These are phyloP conservation scores for Cydia amplana DNA, from an alignment of 1,140 invertebrate genomes.

Conservation along the genomic window DNA sequence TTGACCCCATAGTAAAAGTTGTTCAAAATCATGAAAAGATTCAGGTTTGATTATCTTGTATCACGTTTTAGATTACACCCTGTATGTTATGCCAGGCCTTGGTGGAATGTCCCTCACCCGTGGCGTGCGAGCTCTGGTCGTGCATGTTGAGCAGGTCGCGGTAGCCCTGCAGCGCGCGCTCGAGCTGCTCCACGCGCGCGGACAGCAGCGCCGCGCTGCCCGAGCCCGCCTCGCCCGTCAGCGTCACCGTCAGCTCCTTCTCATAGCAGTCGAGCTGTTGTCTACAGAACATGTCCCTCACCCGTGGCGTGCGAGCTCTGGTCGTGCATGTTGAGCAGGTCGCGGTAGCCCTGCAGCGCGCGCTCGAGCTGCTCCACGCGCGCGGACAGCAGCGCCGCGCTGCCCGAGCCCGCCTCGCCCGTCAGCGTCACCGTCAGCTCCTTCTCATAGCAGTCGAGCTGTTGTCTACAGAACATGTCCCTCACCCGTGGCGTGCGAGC, in stretches of 20 bases:
- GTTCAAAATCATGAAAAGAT: no score
- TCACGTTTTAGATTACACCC: no score
- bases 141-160: constrained; percentile 84
- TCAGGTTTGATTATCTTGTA: no score
- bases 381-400: constrained; percentile 70
- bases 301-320: constrained; percentile 81
- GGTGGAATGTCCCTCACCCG: constrained; percentile 66
- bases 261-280: constrained; percentile 52
- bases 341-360: constrained; percentile 83
- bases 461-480: neutral
- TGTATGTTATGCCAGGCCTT: no score
- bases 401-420: constrained; percentile 59
- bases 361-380: constrained; percentile 84
- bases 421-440: constrained; percentile 82
- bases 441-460: constrained; percentile 52
- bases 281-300: constrained; percentile 39
- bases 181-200: constrained; percentile 83
- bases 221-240: constrained; percentile 60
- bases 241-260: constrained; percentile 81
- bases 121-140: constrained; percentile 82
- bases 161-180: constrained; percentile 83
- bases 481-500: constrained; percentile 80
- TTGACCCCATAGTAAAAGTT: no score
- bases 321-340: constrained; percentile 85
- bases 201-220: constrained; percentile 69